Base-by-base conservation (phyloP, 2,888 invertebrate genomes). In the Tinea pellionella region DNA sequence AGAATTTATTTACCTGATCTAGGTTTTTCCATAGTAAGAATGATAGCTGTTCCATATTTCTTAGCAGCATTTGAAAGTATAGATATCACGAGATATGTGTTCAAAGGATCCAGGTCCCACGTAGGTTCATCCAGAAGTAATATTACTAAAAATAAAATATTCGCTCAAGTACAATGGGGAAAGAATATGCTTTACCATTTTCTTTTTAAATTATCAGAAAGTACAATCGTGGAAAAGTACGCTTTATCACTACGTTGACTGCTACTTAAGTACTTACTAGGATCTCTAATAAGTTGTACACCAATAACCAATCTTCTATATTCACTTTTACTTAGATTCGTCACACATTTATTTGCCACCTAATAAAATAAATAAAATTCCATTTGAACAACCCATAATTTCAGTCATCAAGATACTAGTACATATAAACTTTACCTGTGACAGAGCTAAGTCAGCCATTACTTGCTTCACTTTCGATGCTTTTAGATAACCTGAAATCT, bases 61-160 rank as follows among this genome's bases (percentile, higher is more conserved):
- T 96, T 96, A 2, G 96, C 93, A 7, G 93, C 90, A 68, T 96
- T 96, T 19, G 96, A 96, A 1, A 98, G 88, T 72, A 98, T 98
- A 0, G 98, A 97, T 59, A 98, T 93, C 7, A 99, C 93, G 63
- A 99, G 89, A 75, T 98, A 98, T 0, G 98, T 97, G 70, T 97
- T 97, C 60, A 99, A 86, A 0, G 98, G 97, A 78, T 98, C 98
- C 65, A 99, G 88, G 65, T 96, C 96, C 90, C 95, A 94, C 0
- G 98, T 97, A 0, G 98, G 97, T 71, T 98, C 98, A 73, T 98
- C 98, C 64, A 97, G 83, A 0, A 98, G 89, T 1, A 98, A 80
- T 69, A 98, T 90, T 16, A 96, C 96, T 95, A 75, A 1, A 88
- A 82, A n/a, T 61, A 43, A 43, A 41, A 41, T 30, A 24, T 24